Base-by-base conservation (phyloP, 2,888 invertebrate species). In the Perizoma affinitatum region DNA sequence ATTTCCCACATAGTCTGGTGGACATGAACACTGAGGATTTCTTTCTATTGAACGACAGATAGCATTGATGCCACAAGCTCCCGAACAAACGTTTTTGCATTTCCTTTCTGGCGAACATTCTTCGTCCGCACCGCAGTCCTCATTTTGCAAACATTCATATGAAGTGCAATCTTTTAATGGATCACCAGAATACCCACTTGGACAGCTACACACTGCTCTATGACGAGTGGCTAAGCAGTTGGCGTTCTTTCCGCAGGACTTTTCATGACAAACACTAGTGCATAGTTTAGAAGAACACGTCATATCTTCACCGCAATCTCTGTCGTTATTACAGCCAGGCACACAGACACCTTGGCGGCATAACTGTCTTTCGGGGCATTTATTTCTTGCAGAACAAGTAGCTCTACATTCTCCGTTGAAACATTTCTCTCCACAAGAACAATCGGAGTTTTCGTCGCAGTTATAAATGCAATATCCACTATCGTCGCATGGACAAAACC, bases 141-240 rank as follows among this genome's bases (percentile, higher is more conserved):
- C 93, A 78, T 97, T 95, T 51, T 92, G 90, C 56, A 94, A 92
- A 73, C 98, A 98, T 87, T 97, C 96, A 67, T 96, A 95, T 65
- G 95, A 94, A 64, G 94, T 94, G 74, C 97, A 97, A 75, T 95
- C 94, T 67, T 94, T 94, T 60, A 94, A 94, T 0, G 97, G 96
- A 78, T 97, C 96, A 0, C 97, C 97, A 69, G 96, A 96, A 77
- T 94, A 96, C 10, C 97, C 97, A 76, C 96, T 96, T 0, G 97
- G 97, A 78, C 98, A 98, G 61, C 96, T 94, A 79, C 98, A 98
- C 4, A 98, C 94, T 47, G 96, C 95, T 45, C 96, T 94, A 83
- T 97, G 98, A 69, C 96, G 95, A 3, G 95, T 95, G 0, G 96
- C 95, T 66, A 95, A 94, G 78, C 98, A 98, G 1, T 96, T 79